Evolutionary conservation across 2,888 invertebrate genomes (phyloP).

Genomic region (Neocrepidodera transversa): DNA sequence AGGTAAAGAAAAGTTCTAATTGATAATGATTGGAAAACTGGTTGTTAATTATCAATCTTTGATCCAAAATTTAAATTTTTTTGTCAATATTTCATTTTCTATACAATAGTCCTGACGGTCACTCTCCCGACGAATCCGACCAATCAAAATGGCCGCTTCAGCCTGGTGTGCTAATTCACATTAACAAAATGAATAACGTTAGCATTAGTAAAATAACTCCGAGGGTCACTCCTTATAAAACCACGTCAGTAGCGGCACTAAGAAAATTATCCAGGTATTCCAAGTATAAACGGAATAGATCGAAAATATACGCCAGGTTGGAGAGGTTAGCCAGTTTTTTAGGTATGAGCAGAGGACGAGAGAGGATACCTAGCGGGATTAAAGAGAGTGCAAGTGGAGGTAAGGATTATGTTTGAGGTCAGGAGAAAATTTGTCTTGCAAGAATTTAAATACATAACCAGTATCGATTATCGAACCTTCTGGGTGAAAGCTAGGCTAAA

Average conservation of each 20-base stretch:
- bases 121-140: conserved; percentile 53
- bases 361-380: conserved; percentile 60
- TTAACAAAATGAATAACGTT: conserved; percentile 81
- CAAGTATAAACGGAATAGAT: conserved; percentile 53
- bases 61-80: no score
- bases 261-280: conserved; percentile 48
- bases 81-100: no score
- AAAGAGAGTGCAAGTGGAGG: conserved; percentile 62
- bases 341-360: conserved; percentile 51
- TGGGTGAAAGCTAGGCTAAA: no score
- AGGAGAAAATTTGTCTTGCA: conserved; percentile 45
- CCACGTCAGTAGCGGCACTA: conserved; percentile 44
- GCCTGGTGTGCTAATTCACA: conserved; percentile 87
- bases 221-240: conserved; percentile 49
- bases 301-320: conserved; percentile 56
- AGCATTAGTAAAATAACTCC: conserved; percentile 53
- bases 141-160: conserved; percentile 83
- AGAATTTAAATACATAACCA: background rate
- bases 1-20: no score
- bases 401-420: conserved; percentile 46
- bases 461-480: no score
- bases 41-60: no score
- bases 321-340: conserved; percentile 55
- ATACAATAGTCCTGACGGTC: conserved; percentile 64
- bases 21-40: no score